phyloP scores from a whole-genome alignment of 2,113 vertebrate genomes.

The Chaetorhynchus papuensis region DNA sequence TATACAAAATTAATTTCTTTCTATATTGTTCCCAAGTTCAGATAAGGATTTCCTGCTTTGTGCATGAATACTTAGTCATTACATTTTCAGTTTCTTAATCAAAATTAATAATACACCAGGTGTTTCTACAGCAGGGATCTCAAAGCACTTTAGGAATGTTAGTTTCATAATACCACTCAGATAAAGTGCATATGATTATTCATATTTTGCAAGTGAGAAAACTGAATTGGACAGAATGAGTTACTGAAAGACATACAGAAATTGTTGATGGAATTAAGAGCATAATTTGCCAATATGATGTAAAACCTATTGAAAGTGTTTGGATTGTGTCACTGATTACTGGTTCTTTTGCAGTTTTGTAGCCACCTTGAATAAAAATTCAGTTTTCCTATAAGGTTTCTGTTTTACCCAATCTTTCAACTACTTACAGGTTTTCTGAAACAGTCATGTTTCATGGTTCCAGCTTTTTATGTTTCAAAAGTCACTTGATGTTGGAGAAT shows the following conservation, averaged over 20 bases:
- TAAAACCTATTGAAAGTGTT: not conserved
- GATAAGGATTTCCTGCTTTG: not conserved
- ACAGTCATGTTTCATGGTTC: not conserved
- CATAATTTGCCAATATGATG: not conserved
- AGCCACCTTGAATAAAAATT: not conserved
- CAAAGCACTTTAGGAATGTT: not conserved
- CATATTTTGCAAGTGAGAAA: not conserved
- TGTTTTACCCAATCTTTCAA: not conserved
- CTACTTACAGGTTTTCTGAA: not conserved
- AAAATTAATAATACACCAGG: not conserved
- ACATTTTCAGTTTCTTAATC: not conserved
- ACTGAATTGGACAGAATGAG: not conserved
- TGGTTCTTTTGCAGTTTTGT: not conserved
- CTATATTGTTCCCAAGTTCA: not conserved
- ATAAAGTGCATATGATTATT: not conserved
- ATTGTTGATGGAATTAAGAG: not conserved
- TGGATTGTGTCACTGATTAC: not conserved
- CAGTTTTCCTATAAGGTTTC: not conserved
- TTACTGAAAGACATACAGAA: not conserved
- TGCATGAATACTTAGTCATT: not conserved
- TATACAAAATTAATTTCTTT: not conserved
- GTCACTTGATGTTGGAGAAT: not conserved
- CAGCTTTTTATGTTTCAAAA: not conserved
- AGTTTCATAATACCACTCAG: not conserved
- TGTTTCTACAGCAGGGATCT: constrained; percentile 25